Percentiles rank a stretch among this genome's conserved stretches.
These are phyloP conservation scores for Vultur gryphus DNA, from an alignment of 2,797 vertebrate species.

Conservation along the genomic window DNA sequence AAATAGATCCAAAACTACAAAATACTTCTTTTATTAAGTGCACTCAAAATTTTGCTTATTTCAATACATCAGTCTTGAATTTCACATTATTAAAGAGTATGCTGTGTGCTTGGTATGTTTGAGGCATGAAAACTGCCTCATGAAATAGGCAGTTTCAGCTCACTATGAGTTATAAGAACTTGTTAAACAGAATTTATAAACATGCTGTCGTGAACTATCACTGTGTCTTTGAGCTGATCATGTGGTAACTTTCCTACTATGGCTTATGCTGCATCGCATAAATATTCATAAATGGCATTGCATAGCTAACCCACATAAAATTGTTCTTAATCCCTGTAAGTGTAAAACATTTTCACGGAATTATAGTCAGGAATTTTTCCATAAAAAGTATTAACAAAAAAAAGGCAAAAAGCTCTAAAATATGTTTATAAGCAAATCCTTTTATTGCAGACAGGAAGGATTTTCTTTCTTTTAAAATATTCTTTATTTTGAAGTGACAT, in stretches of 20 bases:
- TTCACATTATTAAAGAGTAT: background rate
- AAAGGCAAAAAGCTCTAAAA: constrained; percentile 12
- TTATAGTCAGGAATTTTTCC: constrained; percentile 12
- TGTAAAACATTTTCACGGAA: background rate
- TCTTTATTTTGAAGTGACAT: constrained; percentile 51
- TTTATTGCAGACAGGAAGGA: background rate
- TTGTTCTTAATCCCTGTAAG: constrained; percentile 20
- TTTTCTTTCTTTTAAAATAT: constrained; percentile 27
- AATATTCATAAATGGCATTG: constrained; percentile 11
- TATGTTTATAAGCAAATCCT: constrained; percentile 11
- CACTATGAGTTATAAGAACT: background rate
- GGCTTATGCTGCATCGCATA: background rate
- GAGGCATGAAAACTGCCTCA: background rate
- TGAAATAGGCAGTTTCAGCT: background rate
- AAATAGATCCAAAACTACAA: background rate
- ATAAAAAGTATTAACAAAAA: constrained; percentile 10
- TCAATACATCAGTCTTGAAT: background rate
- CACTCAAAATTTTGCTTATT: background rate
- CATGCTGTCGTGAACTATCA: background rate
- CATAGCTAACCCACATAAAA: background rate
- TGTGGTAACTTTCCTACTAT: background rate
- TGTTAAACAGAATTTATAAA: background rate
- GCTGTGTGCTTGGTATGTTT: background rate
- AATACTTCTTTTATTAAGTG: background rate
- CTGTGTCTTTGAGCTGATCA: background rate